Base-by-base conservation (phyloP, 2,113 vertebrate species). In the Bubo blakistoni region DNA sequence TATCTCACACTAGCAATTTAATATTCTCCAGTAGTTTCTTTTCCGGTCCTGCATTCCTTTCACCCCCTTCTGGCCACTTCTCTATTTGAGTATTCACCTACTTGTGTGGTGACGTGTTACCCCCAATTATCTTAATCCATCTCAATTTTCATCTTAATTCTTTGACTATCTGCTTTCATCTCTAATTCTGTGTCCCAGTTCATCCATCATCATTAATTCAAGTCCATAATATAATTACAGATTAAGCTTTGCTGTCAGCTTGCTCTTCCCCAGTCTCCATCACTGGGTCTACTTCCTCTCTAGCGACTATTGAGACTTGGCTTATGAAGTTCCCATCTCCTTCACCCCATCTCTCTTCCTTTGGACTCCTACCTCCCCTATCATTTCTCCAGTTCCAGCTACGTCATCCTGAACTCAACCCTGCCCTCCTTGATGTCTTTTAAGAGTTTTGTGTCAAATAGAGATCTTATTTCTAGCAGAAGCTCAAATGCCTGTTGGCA, bases 221-320 rank as follows among this genome's bases (percentile, higher is more conserved):
- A 13, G 24, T 32, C 74, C 36, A 54, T 30, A 54, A 46, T 42
- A 27, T 30, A 52, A n/a, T 85, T 61, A 70, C 14, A 46, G 32
- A 15, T 36, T 54, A 21, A 29, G 42, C 16, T 63, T 82, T 76
- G 19, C 30, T 62, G 38, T 73, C 55, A 73, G 12, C n/a, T 88
- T 78, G 13, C 32, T 62, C 11, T 77, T 79, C 21, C 24, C 44
- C 16, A 30, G 21, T 52, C 30, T 20, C 9, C 7, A 1, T 42
- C 27, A 38, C 36, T 74, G 49, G 14, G 9, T 74, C 38, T 55
- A 19, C 17, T 71, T 66, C 36, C 9, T 81, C 54, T 82, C 34
- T 49, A 62, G 32, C 26, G 16, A 16, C 5, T 4, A 10, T 0
- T 0, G n/a, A 54, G 42, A 20, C 16, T 27, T 47, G 34, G 36